phyloP scores from a whole-genome alignment of 2,888 invertebrate species.

The Oegoconia quadripuncta region DNA sequence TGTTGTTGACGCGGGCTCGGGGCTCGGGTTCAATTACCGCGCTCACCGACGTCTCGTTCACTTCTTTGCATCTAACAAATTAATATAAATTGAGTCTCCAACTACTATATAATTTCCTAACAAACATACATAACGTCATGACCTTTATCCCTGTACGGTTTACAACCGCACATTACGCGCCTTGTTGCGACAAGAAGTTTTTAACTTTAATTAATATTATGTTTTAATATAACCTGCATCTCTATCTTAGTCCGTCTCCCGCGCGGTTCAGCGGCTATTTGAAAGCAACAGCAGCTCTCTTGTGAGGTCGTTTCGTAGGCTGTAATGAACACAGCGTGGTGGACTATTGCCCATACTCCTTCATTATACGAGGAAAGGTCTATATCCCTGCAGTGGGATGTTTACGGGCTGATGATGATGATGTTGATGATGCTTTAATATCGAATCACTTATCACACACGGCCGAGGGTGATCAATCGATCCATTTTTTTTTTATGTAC shows the following conservation, averaged over 20 bases:
- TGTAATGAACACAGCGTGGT: constrained; percentile 44
- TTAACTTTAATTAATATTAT: too few species aligned
- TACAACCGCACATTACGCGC: too few species aligned
- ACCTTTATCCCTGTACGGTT: background rate
- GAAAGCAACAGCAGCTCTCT: constrained; percentile 8
- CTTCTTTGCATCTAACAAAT: constrained; percentile 54
- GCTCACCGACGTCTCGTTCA: constrained; percentile 56
- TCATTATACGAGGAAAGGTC: constrained; percentile 1
- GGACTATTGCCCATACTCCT: too few species aligned
- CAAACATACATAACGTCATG: too few species aligned
- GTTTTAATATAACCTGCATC: constrained; percentile 49
- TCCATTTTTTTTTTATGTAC: too few species aligned
- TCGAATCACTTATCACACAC: too few species aligned
- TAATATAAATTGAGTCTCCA: constrained; percentile 1
- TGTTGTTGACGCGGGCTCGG: constrained; percentile 42
- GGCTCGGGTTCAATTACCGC: constrained; percentile 39
- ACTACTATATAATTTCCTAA: too few species aligned
- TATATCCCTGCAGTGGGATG: too few species aligned
- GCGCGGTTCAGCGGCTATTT: constrained; percentile 48
- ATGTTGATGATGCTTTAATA: too few species aligned
- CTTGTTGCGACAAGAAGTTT: too few species aligned
- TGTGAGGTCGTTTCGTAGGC: constrained; percentile 25
- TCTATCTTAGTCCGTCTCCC: constrained; percentile 33
- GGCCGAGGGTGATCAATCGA: too few species aligned
- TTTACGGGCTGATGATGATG: too few species aligned